phyloP scores from a whole-genome alignment of 2,888 invertebrate genomes.

The Platycheirus rosarum region DNA sequence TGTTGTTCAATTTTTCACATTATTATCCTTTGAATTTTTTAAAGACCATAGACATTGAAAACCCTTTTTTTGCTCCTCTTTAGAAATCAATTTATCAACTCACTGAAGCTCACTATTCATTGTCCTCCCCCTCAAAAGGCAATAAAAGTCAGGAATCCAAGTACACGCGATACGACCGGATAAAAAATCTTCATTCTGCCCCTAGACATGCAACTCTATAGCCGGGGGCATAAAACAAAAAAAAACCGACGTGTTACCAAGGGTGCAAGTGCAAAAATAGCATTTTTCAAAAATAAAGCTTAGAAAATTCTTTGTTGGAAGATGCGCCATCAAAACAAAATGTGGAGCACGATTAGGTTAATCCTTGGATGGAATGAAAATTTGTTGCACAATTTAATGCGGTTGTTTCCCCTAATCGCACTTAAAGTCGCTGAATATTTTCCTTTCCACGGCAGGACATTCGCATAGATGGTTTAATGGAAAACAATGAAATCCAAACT shows the following conservation, averaged over 20 bases:
- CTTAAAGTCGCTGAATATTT: neutral
- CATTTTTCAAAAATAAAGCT: conserved; percentile 15
- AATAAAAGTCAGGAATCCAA: conserved; percentile 31
- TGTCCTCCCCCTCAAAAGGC: conserved; percentile 15
- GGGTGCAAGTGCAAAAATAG: conserved; percentile 16
- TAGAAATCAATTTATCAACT: conserved; percentile 59
- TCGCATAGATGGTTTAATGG: conserved; percentile 9
- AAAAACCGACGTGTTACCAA: conserved; percentile 17
- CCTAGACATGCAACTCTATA: conserved; percentile 47
- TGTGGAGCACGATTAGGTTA: neutral
- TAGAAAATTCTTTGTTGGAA: conserved; percentile 30
- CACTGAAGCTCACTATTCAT: conserved; percentile 40
- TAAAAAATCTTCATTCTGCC: conserved; percentile 3
- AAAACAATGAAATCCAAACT: conserved; percentile 15
- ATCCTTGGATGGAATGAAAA: conserved; percentile 16
- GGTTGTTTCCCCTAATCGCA: neutral
- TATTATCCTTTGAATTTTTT: conserved; percentile 35
- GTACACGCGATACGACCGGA: conserved; percentile 10
- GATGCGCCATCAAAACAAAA: neutral
- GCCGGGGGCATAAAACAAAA: conserved; percentile 1
- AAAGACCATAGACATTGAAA: neutral
- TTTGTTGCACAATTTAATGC: neutral
- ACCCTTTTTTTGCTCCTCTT: neutral
- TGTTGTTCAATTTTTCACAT: conserved; percentile 6
- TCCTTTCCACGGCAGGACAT: neutral